Evolutionary conservation across 2,888 invertebrate species (phyloP).

Genomic region (Digitonthophagus gazella): DNA sequence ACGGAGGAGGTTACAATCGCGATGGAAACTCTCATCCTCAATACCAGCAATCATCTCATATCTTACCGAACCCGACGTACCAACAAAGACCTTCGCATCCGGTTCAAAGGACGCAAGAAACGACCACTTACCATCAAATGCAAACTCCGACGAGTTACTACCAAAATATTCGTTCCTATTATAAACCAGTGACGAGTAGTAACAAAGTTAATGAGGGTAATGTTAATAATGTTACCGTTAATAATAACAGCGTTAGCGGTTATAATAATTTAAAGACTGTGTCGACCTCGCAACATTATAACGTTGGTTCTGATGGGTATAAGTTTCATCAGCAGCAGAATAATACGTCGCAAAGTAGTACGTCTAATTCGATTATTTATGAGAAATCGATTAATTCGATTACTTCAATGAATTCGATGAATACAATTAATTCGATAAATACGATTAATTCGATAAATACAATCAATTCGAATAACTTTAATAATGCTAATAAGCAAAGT

Average conservation of each 20-base stretch:
- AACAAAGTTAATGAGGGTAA: too few species aligned
- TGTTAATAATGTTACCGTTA: not conserved
- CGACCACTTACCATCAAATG: constrained; percentile 24
- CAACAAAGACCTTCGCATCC: constrained; percentile 33
- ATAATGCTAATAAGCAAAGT: too few species aligned
- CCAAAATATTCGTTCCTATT: constrained; percentile 28
- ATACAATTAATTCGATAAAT: too few species aligned
- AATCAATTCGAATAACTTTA: too few species aligned
- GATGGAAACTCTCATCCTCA: too few species aligned
- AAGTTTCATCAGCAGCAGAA: constrained; percentile 23
- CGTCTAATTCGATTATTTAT: too few species aligned
- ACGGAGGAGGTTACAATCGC: too few species aligned
- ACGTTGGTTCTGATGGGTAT: not conserved
- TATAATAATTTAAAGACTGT: constrained; percentile 21
- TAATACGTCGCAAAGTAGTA: too few species aligned
- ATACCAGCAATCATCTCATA: constrained; percentile 34
- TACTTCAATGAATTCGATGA: too few species aligned
- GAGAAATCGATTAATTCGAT: too few species aligned
- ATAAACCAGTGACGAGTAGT: constrained; percentile 11
- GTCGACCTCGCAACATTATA: not conserved
- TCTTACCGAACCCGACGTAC: constrained; percentile 35
- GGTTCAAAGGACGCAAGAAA: constrained; percentile 22
- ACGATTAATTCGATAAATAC: too few species aligned
- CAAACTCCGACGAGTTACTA: constrained; percentile 30
- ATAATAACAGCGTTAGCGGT: not conserved